Conservation (phyloP, 1,140 invertebrate genomes). For the Drosophila athabasca region DNA sequence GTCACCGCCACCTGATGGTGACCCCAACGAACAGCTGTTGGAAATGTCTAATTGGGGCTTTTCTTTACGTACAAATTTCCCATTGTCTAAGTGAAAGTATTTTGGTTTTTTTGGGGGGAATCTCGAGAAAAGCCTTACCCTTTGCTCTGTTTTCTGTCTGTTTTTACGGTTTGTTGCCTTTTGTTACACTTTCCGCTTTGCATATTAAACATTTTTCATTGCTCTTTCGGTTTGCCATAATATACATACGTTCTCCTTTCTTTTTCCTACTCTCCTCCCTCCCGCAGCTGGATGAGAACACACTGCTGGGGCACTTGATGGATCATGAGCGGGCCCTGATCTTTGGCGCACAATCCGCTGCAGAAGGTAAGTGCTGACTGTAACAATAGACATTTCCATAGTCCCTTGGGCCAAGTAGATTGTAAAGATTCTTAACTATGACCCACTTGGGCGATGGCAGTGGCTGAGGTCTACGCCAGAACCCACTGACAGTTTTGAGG, state of each 20-base stretch:
- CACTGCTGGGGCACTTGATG: conserved; percentile 66
- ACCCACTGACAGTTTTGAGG: too few species aligned
- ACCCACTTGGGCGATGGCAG: conserved; percentile 25
- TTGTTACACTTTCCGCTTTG: conserved; percentile 68
- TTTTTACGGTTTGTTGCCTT: conserved; percentile 73
- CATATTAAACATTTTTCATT: conserved; percentile 57
- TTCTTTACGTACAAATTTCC: conserved; percentile 65
- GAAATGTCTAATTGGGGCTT: conserved; percentile 51
- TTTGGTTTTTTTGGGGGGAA: conserved; percentile 23
- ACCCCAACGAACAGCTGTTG: conserved; percentile 44
- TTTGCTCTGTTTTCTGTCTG: conserved; percentile 41
- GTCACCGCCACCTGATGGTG: conserved; percentile 16
- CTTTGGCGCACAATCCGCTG: conserved; percentile 63
- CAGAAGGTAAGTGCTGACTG: conserved; percentile 57
- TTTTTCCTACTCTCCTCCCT: conserved; percentile 9
- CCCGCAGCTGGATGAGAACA: conserved; percentile 78
- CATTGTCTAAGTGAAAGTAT: conserved; percentile 76
- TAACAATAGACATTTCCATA: conserved; percentile 6
- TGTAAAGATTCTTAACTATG: conserved; percentile 66
- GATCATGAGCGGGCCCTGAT: conserved; percentile 76
- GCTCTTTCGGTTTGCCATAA: conserved; percentile 31
- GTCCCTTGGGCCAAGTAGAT: conserved; percentile 47
- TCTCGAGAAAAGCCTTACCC: conserved; percentile 50
- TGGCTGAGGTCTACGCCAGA: too few species aligned
- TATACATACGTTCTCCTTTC: conserved; percentile 24